Conservation (phyloP, 2,888 invertebrate genomes). For the Monoplex corrugatus region DNA sequence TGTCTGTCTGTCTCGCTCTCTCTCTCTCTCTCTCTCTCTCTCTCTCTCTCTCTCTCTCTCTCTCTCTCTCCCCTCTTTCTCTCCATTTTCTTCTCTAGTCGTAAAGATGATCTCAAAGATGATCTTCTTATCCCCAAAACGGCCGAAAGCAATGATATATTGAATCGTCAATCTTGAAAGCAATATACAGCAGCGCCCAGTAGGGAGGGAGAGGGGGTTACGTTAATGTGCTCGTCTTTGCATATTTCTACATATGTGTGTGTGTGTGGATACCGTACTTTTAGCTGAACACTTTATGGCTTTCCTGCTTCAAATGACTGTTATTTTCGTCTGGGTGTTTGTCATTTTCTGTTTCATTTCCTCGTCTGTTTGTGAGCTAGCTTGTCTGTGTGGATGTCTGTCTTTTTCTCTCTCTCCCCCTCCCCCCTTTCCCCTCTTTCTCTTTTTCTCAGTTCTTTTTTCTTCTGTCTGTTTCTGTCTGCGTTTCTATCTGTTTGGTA, state of each 20-base stretch:
- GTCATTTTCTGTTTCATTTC: not conserved
- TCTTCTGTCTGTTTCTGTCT: not conserved
- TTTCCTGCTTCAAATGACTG: too few species aligned
- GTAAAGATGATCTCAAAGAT: too few species aligned
- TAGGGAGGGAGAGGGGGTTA: too few species aligned
- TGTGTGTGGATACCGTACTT: too few species aligned
- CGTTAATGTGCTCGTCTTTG: too few species aligned
- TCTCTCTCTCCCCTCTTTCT: not conserved
- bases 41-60: not conserved
- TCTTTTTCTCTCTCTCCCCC: not conserved
- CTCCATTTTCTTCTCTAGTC: not conserved
- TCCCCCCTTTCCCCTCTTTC: not conserved
- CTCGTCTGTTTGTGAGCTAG: not conserved
- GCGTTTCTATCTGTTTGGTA: not conserved
- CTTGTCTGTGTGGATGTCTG: not conserved
- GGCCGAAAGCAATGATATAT: too few species aligned
- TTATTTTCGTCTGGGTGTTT: not conserved
- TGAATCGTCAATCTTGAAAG: too few species aligned
- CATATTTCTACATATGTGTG: too few species aligned
- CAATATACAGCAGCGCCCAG: too few species aligned
- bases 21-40: conserved; percentile 15
- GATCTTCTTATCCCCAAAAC: too few species aligned
- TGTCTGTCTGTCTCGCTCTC: not conserved
- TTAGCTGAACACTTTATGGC: not conserved
- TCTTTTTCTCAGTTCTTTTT: not conserved